Conservation (phyloP, 2,797 vertebrate species). For the Molossus molossus region DNA sequence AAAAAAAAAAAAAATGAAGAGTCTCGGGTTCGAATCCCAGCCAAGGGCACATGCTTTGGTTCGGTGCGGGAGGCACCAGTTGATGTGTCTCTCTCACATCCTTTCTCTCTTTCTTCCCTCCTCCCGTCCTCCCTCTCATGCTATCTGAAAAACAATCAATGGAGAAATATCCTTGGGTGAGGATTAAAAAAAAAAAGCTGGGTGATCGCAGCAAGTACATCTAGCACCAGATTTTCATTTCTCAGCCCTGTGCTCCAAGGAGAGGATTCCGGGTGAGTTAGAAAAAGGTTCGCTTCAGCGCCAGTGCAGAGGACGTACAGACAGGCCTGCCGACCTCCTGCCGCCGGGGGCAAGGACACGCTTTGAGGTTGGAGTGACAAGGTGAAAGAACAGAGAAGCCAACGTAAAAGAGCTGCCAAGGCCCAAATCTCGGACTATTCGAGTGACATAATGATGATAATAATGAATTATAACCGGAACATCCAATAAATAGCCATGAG, state of each 20-base stretch:
- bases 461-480: background rate
- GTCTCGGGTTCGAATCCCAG: too few species aligned
- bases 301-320: background rate
- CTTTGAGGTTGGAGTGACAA: background rate
- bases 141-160: too few species aligned
- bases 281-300: background rate
- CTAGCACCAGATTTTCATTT: background rate
- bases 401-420: background rate
- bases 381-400: background rate
- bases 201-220: background rate
- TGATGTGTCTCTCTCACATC: too few species aligned
- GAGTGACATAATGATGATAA: background rate
- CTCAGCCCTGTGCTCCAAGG: background rate
- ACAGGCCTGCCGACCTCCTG: background rate
- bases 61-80: too few species aligned
- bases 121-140: too few species aligned
- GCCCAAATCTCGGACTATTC: background rate
- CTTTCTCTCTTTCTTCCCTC: too few species aligned
- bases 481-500: conserved; percentile 8
- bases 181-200: too few species aligned
- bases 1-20: too few species aligned
- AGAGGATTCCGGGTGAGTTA: background rate
- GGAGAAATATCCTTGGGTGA: too few species aligned
- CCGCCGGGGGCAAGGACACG: background rate
- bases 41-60: too few species aligned